Evolutionary conservation across 1,140 invertebrate species (phyloP).

Genomic region (Caerostris darwini): DNA sequence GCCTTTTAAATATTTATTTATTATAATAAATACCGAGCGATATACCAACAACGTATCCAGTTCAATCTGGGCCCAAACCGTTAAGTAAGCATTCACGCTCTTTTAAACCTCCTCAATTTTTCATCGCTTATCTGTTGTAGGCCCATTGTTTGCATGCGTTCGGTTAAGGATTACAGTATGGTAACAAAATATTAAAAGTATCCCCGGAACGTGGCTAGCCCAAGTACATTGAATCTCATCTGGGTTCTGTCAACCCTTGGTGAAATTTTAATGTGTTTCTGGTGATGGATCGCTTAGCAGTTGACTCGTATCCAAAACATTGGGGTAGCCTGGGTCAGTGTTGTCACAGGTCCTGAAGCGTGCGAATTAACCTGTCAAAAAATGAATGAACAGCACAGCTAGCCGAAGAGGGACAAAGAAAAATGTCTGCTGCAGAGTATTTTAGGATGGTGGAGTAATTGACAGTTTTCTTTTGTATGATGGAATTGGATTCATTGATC

Average conservation of each 20-base stretch:
- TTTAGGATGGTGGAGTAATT: background rate
- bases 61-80: background rate
- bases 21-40: background rate
- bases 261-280: slow-evolving; percentile 65
- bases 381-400: slow-evolving; percentile 52
- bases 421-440: background rate
- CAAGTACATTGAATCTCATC: background rate
- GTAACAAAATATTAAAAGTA: background rate
- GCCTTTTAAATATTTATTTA: too few relatives aligned
- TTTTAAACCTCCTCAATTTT: slow-evolving; percentile 27
- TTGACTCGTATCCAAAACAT: slow-evolving; percentile 69
- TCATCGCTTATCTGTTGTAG: background rate
- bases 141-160: background rate
- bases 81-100: slow-evolving; percentile 24
- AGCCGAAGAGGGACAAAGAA: background rate
- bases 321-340: slow-evolving; percentile 21
- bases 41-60: background rate
- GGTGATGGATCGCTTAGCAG: slow-evolving; percentile 57
- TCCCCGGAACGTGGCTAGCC: background rate
- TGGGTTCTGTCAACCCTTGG: slow-evolving; percentile 47
- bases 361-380: slow-evolving; percentile 71
- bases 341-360: slow-evolving; percentile 30
- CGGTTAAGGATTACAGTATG: background rate
- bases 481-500: background rate
- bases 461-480: slow-evolving; percentile 21